phyloP scores from a whole-genome alignment of 2,888 invertebrate species.

The Hipparchia semele region DNA sequence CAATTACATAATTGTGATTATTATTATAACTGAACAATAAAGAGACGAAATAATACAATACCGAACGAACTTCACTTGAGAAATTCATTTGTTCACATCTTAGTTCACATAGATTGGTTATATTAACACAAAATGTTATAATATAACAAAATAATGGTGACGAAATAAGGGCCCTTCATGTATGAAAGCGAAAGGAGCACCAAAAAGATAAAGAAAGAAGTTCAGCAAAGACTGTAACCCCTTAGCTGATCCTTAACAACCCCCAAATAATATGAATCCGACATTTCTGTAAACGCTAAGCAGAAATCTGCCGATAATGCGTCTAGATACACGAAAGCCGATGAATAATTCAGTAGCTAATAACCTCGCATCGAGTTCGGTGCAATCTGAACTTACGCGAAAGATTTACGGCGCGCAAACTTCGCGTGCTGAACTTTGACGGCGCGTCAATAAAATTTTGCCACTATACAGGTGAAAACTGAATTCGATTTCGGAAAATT shows the following conservation, averaged over 20 bases:
- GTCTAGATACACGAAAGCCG: constrained; percentile 25
- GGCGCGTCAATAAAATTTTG: constrained; percentile 36
- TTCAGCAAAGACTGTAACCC: too few relatives aligned
- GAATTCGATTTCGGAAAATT: constrained; percentile 19
- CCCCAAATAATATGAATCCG: neutral
- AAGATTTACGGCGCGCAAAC: constrained; percentile 46
- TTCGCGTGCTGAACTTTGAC: constrained; percentile 32
- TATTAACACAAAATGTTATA: too few relatives aligned
- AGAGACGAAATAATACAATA: too few relatives aligned
- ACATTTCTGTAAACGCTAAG: constrained; percentile 7
- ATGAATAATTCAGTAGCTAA: constrained; percentile 49
- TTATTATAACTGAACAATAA: too few relatives aligned
- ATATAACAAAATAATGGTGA: too few relatives aligned
- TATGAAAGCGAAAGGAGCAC: too few relatives aligned
- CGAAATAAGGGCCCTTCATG: too few relatives aligned
- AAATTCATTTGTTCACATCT: too few relatives aligned
- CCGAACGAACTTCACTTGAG: too few relatives aligned
- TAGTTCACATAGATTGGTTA: too few relatives aligned
- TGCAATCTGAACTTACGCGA: constrained; percentile 46
- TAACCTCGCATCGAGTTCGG: constrained; percentile 40
- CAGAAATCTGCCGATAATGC: constrained; percentile 25
- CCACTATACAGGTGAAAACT: constrained; percentile 17
- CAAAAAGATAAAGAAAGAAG: too few relatives aligned
- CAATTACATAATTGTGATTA: too few relatives aligned
- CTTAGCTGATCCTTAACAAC: neutral